Evolutionary conservation across 2,113 vertebrate species (phyloP).

Genomic region (Marmota flaviventris): DNA sequence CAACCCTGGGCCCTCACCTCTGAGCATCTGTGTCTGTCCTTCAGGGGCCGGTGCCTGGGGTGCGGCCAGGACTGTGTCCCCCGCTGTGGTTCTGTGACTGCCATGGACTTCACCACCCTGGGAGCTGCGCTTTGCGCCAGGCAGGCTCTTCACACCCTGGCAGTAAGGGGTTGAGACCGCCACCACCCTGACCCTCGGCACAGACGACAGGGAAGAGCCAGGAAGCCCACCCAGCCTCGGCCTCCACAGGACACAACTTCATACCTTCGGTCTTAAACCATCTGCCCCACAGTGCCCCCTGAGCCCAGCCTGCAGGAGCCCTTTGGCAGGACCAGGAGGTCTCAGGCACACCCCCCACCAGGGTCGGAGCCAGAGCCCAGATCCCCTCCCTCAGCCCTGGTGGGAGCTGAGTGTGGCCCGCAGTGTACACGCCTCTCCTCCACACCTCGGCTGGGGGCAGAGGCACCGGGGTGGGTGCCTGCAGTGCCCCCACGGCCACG

Average conservation of each 20-base stretch:
- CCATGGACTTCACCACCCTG: rapidly evolving
- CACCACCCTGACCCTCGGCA: rapidly evolving
- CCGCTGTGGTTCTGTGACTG: not conserved
- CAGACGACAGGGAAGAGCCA: not conserved
- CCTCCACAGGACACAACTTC: rapidly evolving
- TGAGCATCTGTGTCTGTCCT: not conserved
- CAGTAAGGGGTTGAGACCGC: rapidly evolving
- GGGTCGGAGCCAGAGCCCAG: not conserved
- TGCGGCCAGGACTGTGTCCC: rapidly evolving
- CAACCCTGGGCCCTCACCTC: not conserved
- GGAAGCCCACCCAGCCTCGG: too few species aligned
- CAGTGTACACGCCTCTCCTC: rapidly evolving
- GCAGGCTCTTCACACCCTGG: rapidly evolving
- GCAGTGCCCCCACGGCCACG: rapidly evolving
- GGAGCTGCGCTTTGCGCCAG: rapidly evolving
- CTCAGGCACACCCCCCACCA: too few species aligned
- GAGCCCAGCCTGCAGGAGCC: too few species aligned
- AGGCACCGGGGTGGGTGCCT: rapidly evolving
- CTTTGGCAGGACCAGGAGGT: not conserved
- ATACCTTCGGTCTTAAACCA: too few species aligned
- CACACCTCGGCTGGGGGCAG: not conserved
- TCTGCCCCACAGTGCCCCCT: too few species aligned
- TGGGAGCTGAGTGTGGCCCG: not conserved
- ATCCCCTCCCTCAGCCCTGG: not conserved
- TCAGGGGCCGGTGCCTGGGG: rapidly evolving